Conservation (phyloP, 2,888 invertebrate species). For the Amblyjoppa proteus region DNA sequence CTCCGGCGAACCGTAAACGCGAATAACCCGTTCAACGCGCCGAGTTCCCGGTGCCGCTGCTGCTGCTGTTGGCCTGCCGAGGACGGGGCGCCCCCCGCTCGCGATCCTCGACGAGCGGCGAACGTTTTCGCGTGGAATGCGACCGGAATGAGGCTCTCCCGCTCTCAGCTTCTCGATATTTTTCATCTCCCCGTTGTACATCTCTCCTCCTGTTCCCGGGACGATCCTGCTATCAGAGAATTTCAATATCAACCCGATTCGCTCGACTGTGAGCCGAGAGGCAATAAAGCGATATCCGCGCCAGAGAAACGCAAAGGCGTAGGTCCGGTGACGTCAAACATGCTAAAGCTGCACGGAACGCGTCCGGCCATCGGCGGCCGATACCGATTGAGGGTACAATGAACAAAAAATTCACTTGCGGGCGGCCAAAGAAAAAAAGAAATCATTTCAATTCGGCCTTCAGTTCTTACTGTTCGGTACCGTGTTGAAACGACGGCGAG, state of each 20-base stretch:
- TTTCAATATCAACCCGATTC: constrained; percentile 47
- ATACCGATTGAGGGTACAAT: too few relatives aligned
- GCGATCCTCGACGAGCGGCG: constrained; percentile 13
- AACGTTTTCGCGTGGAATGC: constrained; percentile 70
- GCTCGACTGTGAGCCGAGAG: constrained; percentile 36
- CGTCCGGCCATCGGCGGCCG: too few relatives aligned
- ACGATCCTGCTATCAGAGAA: constrained; percentile 50
- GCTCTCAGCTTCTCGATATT: constrained; percentile 56
- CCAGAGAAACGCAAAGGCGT: neutral
- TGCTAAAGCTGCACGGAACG: neutral
- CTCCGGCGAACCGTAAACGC: constrained; percentile 66
- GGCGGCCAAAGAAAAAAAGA: too few relatives aligned
- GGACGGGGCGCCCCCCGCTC: constrained; percentile 31
- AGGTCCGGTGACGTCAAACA: neutral
- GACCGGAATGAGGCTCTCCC: constrained; percentile 67
- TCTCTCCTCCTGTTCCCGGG: constrained; percentile 24
- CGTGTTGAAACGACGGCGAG: too few relatives aligned
- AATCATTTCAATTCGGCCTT: too few relatives aligned
- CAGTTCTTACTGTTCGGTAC: too few relatives aligned
- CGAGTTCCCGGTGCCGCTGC: neutral
- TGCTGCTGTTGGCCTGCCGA: constrained; percentile 21
- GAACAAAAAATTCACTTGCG: too few relatives aligned
- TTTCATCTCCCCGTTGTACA: constrained; percentile 40
- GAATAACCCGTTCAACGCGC: constrained; percentile 64
- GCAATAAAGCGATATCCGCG: constrained; percentile 32